Evolutionary conservation across 2,797 vertebrate genomes (phyloP).

Genomic region (Mormyrus proboscirostris): DNA sequence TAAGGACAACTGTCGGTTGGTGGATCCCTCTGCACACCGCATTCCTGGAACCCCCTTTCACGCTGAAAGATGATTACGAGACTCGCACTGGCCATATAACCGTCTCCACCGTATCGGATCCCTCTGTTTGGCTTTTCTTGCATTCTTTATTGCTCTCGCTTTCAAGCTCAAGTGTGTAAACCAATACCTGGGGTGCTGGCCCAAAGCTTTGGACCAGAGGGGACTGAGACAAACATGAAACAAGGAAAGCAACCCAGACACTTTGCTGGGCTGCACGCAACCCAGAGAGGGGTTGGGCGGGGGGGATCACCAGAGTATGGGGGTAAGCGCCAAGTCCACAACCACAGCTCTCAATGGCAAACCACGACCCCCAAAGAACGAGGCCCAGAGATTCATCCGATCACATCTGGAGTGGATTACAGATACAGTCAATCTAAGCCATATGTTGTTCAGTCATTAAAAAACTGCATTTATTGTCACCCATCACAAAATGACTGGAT

Average conservation of each 20-base stretch:
- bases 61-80: not conserved
- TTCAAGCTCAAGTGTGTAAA: slow-evolving; percentile 25
- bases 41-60: not conserved
- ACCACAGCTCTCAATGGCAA: not conserved
- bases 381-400: not conserved
- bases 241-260: not conserved
- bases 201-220: not conserved
- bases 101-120: not conserved
- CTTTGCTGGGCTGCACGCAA: not conserved
- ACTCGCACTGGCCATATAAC: not conserved
- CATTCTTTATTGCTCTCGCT: slow-evolving; percentile 1
- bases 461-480: slow-evolving; percentile 2
- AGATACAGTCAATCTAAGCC: slow-evolving; percentile 2
- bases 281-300: not conserved
- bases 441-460: not conserved
- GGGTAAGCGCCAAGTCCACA: not conserved
- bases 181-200: slow-evolving; percentile 30
- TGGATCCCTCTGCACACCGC: not conserved
- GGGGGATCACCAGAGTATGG: not conserved
- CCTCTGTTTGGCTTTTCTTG: not conserved
- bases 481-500: not conserved
- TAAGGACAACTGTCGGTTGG: not conserved
- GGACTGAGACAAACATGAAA: not conserved
- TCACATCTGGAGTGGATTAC: not conserved
- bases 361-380: not conserved